Base-by-base conservation (phyloP, 2,797 vertebrate genomes). In the Synanceia verrucosa region DNA sequence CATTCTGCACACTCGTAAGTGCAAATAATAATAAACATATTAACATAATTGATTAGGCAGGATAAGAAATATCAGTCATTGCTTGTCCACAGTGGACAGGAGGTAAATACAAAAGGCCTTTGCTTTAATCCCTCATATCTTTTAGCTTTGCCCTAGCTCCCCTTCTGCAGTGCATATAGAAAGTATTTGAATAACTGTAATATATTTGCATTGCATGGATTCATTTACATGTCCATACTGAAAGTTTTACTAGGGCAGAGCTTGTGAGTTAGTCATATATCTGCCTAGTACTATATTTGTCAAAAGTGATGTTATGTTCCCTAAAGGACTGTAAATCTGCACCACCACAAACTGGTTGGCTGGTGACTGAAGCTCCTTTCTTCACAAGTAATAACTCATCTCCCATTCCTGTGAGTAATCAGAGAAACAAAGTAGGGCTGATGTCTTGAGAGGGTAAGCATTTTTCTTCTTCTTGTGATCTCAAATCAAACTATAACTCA, bases 241-340 rank as follows among this genome's bases (percentile, higher is more conserved):
- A 31, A 34, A 1, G 8, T 51, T 62, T 79, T 63, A 33, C n/a
- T 16, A 5, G 13, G 8, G 4, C 59, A 13, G 6, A 24, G 52
- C n/a, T 23, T 70, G 51, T 13, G 31, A 53, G n/a, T 4, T 18
- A 4, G 43, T 21, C 18, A 60, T 46, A 44, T 56, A 51, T 56
- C 16, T 51, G 44, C 21, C 28, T 44, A 1, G 29, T 51, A 31
- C 56, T 61, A 47, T 69, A 65, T 61, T 55, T 53, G 36, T 72
- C 72, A 71, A 23, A 64, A 12, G 50, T 23, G 50, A 52, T 58
- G 44, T 63, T 68, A 58, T 66, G 58, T 21, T 55, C 66, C 34
- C 41, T 43, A 6, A 48, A 70, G 52, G 44, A 23, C 12, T 26
- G 37, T 58, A 61, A 60, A 78, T 63, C 46, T 62, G 33, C n/a